Percentiles rank a stretch among this genome's conserved stretches.
phyloP scores from a whole-genome alignment of 2,888 invertebrate species.

The Argyresthia albistria region DNA sequence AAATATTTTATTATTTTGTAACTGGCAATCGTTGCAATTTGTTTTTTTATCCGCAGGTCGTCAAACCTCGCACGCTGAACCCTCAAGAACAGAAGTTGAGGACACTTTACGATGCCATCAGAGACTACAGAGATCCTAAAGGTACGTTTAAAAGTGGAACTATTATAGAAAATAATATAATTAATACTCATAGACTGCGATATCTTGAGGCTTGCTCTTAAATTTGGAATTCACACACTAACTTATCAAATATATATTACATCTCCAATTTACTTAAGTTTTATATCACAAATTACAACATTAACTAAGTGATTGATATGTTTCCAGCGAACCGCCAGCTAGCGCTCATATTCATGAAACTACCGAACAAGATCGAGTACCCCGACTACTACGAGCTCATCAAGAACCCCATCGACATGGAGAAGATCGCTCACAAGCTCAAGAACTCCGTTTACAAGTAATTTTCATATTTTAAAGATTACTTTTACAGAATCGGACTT shows the following conservation, averaged over 20 bases:
- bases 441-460: slow-evolving; percentile 79
- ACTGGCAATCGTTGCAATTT: too few species aligned
- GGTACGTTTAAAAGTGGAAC: slow-evolving; percentile 22
- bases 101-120: slow-evolving; percentile 89
- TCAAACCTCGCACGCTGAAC: slow-evolving; percentile 46
- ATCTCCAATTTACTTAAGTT: too few species aligned
- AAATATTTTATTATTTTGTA: too few species aligned
- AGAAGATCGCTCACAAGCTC: slow-evolving; percentile 90
- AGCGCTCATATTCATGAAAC: slow-evolving; percentile 94
- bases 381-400: slow-evolving; percentile 99
- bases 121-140: slow-evolving; percentile 82
- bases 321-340: slow-evolving; percentile 85
- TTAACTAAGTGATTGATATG: too few species aligned
- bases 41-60: slow-evolving; percentile 18
- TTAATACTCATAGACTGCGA: too few species aligned
- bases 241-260: too few species aligned
- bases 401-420: slow-evolving; percentile 96
- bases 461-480: background rate
- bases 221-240: too few species aligned
- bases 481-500: background rate
- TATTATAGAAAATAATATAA: background rate
- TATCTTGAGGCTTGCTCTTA: too few species aligned
- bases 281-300: too few species aligned
- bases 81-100: slow-evolving; percentile 84
- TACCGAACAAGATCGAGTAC: slow-evolving; percentile 94